Percentiles rank a stretch among this genome's conserved stretches.
These are phyloP conservation scores for Glaucidium brasilianum DNA, from an alignment of 2,113 vertebrate species.

Conservation along the genomic window DNA sequence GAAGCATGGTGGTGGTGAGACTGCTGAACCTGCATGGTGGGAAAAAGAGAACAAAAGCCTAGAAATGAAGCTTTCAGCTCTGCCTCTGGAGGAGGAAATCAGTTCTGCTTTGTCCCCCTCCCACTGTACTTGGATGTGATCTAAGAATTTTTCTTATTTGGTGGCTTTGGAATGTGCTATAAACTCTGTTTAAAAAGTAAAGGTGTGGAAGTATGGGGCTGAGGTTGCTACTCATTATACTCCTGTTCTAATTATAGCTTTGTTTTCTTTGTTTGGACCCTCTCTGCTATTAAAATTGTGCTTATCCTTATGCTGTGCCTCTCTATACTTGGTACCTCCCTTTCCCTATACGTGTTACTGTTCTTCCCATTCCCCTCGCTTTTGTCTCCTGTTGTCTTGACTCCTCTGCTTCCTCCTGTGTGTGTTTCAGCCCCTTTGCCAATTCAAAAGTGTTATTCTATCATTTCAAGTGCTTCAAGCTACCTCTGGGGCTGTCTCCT, in stretches of 20 bases:
- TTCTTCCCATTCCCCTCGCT: not conserved
- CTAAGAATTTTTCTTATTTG: not conserved
- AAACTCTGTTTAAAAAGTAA: not conserved
- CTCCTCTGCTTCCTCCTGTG: not conserved
- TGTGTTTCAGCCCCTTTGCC: not conserved
- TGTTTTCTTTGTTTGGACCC: not conserved
- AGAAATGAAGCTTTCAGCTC: not conserved
- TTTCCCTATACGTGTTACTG: not conserved
- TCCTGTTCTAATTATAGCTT: not conserved
- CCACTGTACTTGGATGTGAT: not conserved
- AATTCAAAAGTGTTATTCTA: not conserved
- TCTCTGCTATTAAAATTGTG: not conserved
- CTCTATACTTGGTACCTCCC: not conserved
- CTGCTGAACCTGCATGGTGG: not conserved
- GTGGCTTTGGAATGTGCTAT: not conserved
- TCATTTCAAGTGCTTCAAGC: not conserved
- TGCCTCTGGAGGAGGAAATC: not conserved
- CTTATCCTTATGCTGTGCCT: not conserved
- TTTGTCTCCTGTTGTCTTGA: not conserved
- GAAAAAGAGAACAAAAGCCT: not conserved
- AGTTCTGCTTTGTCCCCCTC: not conserved
- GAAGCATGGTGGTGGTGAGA: not conserved
- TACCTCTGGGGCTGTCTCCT: conserved; percentile 17
- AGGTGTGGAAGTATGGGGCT: not conserved
- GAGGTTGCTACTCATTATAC: not conserved